Evolutionary conservation across 2,113 vertebrate genomes (phyloP).

Genomic region (Zapornia atra): DNA sequence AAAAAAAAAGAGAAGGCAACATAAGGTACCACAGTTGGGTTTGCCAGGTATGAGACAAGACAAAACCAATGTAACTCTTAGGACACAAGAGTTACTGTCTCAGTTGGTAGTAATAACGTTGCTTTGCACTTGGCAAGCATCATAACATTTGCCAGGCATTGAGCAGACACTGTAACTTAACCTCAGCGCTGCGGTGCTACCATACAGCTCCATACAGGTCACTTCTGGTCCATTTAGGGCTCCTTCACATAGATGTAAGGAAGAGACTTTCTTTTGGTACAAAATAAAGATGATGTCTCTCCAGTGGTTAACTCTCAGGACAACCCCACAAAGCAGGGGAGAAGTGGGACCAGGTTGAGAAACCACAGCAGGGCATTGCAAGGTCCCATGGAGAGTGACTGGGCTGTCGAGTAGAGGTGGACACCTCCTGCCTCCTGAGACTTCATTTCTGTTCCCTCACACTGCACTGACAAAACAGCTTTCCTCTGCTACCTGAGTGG

Average conservation of each 20-base stretch:
- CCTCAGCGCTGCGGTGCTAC: background rate
- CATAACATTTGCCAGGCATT: background rate
- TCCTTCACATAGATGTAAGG: background rate
- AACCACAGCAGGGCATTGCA: background rate
- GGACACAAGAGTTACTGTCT: background rate
- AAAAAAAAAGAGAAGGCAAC: background rate
- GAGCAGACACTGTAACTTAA: background rate
- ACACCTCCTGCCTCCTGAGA: background rate
- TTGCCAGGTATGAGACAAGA: constrained; percentile 44
- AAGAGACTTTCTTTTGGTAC: background rate
- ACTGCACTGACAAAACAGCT: background rate
- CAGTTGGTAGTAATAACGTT: background rate
- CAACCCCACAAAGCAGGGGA: background rate
- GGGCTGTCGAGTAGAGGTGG: background rate
- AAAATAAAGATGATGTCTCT: background rate
- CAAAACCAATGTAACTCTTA: background rate
- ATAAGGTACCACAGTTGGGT: background rate
- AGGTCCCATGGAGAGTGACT: background rate
- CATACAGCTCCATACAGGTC: background rate
- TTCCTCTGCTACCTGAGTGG: background rate
- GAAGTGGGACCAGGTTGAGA: background rate
- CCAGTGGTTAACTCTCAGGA: background rate
- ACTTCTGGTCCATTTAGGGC: background rate
- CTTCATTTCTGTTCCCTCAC: background rate
- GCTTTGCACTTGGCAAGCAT: background rate